Conservation (phyloP, 2,888 invertebrate species). For the Acleris laterana region DNA sequence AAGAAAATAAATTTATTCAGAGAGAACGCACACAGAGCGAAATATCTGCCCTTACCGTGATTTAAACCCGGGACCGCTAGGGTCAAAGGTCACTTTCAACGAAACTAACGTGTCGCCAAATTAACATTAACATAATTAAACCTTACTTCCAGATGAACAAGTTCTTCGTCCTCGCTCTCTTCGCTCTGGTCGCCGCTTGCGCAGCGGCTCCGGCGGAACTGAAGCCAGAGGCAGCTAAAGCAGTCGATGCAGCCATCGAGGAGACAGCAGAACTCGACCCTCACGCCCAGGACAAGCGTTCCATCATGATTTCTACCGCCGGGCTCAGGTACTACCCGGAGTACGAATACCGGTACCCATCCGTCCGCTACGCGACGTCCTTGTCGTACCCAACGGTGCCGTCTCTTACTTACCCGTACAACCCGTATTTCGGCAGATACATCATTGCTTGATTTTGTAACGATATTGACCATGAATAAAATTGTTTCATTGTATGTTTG, state of each 20-base stretch:
- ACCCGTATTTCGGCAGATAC: conserved; percentile 25
- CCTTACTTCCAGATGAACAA: conserved; percentile 40
- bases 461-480: background rate
- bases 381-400: background rate
- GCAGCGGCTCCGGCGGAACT: conserved; percentile 12
- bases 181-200: conserved; percentile 34
- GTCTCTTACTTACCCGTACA: conserved; percentile 11
- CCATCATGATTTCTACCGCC: background rate
- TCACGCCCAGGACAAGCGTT: background rate
- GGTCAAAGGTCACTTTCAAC: too few relatives aligned
- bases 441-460: background rate
- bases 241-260: background rate
- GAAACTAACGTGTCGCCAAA: too few relatives aligned
- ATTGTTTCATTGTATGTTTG: too few relatives aligned
- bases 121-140: background rate
- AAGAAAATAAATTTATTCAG: too few relatives aligned
- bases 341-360: conserved; percentile 5
- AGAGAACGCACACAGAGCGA: too few relatives aligned
- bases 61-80: too few relatives aligned
- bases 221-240: background rate
- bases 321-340: conserved; percentile 5
- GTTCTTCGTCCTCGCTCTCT: conserved; percentile 29
- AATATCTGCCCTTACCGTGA: too few relatives aligned
- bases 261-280: background rate
- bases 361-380: conserved; percentile 19